Conservation (phyloP, 2,113 vertebrate species). For the Cyanocitta stelleri region DNA sequence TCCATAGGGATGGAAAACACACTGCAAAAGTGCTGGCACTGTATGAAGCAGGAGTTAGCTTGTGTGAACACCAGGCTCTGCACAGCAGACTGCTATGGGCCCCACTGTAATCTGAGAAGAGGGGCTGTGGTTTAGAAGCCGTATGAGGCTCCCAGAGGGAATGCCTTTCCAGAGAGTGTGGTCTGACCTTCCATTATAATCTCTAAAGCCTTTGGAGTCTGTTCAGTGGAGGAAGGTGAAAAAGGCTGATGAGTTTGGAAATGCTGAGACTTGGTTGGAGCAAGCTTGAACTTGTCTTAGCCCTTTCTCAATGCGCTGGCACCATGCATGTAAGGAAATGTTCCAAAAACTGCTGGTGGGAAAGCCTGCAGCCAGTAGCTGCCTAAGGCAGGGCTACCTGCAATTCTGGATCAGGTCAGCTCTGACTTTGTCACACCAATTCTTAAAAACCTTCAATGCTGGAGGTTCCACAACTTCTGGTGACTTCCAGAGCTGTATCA, state of each 20-base stretch:
- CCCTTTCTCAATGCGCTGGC: not conserved
- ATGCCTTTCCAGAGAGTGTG: not conserved
- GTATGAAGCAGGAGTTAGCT: not conserved
- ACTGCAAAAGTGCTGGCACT: rapidly evolving
- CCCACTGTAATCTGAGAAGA: not conserved
- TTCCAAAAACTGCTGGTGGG: not conserved
- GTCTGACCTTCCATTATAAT: not conserved
- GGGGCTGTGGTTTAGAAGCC: not conserved
- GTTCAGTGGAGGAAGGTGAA: not conserved
- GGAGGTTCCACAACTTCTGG: not conserved
- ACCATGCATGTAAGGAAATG: not conserved
- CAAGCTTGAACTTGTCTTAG: not conserved
- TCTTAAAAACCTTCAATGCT: not conserved
- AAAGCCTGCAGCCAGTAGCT: not conserved
- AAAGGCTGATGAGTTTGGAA: not conserved
- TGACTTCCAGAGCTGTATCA: not conserved
- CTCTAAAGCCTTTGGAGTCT: not conserved
- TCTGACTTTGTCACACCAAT: not conserved
- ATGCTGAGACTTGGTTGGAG: not conserved
- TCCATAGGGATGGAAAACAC: rapidly evolving
- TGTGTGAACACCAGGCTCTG: not conserved
- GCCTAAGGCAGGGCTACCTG: not conserved
- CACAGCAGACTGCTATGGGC: not conserved
- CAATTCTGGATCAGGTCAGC: not conserved
- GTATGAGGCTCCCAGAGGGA: not conserved